A percentile compares a stretch with the other conserved stretches of the same genome.
Conservation (phyloP, 2,888 invertebrate genomes). For the Blera fallax region DNA sequence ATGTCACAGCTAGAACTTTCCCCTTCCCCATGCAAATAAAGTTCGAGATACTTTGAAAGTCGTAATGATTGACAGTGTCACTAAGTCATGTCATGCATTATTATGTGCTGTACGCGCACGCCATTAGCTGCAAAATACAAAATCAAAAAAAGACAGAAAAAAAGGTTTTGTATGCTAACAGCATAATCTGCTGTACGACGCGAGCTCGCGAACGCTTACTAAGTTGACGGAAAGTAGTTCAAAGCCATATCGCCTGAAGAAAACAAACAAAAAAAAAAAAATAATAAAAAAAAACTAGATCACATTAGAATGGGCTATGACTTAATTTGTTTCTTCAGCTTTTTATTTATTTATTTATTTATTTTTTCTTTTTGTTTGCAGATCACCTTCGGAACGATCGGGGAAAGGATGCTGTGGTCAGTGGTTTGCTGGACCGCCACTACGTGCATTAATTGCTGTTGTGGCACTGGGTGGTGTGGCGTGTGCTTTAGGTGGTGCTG, state of each 20-base stretch:
- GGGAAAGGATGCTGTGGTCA: conserved; percentile 82
- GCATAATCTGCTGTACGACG: conserved; percentile 29
- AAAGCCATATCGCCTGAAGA: conserved; percentile 57
- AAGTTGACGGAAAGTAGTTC: conserved; percentile 66
- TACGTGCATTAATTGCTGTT: conserved; percentile 81
- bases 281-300: conserved; percentile 30
- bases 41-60: background rate
- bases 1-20: background rate
- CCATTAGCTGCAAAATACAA: background rate
- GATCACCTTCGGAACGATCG: conserved; percentile 82
- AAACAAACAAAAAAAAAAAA: conserved; percentile 8
- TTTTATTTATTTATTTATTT: conserved; percentile 32
- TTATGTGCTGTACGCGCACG: background rate
- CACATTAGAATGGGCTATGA: conserved; percentile 45
- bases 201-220: background rate
- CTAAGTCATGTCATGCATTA: conserved; percentile 3
- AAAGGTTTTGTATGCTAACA: conserved; percentile 37
- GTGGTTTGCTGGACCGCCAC: conserved; percentile 82
- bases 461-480: conserved; percentile 81
- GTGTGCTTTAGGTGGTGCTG: conserved; percentile 81
- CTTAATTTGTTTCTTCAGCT: conserved; percentile 27
- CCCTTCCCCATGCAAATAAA: background rate
- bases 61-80: conserved; percentile 8
- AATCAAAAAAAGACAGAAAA: background rate
- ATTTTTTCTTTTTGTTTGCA: conserved; percentile 74